phyloP scores from a whole-genome alignment of 2,797 vertebrate species.

The Galagoides demidoff region DNA sequence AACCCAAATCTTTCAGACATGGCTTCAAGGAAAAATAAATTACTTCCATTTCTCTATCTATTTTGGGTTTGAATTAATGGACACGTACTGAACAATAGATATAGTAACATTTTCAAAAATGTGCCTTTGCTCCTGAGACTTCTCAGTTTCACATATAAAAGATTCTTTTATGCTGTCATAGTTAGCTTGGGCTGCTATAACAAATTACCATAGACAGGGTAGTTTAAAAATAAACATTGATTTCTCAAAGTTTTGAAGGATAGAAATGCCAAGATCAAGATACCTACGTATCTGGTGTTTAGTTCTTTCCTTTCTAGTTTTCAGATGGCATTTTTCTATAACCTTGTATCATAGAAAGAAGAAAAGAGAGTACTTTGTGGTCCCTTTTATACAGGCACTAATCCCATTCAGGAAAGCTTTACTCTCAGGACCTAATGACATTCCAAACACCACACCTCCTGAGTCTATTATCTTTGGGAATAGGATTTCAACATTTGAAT shows the following conservation, averaged over 20 bases:
- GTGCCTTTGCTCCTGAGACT: not conserved
- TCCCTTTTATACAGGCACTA: not conserved
- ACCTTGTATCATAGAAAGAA: not conserved
- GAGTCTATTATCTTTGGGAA: not conserved
- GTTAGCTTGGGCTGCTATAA: not conserved
- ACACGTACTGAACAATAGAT: not conserved
- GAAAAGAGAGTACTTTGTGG: not conserved
- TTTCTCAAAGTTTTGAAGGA: not conserved
- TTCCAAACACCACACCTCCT: not conserved
- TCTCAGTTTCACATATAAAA: not conserved
- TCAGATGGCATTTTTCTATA: not conserved
- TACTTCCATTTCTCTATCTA: not conserved
- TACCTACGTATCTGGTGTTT: not conserved
- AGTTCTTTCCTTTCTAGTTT: not conserved
- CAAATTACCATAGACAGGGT: not conserved
- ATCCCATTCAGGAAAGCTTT: not conserved
- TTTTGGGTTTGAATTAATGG: not conserved
- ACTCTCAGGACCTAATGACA: not conserved
- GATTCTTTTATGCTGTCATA: not conserved
- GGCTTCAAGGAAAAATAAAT: not conserved
- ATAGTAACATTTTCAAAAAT: not conserved
- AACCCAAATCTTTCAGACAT: not conserved
- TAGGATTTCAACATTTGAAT: not conserved
- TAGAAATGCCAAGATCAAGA: not conserved
- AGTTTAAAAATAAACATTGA: not conserved